These are phyloP conservation scores for Iselma pallidipennis DNA, from an alignment of 2,888 invertebrate species.

Conservation along the genomic window DNA sequence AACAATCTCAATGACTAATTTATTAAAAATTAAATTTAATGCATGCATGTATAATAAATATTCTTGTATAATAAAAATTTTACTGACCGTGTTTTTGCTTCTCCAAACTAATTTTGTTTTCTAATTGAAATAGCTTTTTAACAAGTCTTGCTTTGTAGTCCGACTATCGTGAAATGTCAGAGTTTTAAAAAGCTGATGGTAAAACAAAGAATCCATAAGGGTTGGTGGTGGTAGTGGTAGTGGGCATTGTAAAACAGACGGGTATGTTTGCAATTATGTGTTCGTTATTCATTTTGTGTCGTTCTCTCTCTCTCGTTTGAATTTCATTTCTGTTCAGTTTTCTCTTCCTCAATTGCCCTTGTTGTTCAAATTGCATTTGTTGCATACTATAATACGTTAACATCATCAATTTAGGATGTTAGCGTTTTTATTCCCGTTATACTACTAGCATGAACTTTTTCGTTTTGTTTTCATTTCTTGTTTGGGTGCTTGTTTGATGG, in stretches of 20 bases:
- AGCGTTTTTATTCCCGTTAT: background rate
- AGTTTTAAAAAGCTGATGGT: no score
- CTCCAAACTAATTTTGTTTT: no score
- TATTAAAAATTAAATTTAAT: no score
- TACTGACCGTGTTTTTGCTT: no score
- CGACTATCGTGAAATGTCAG: no score
- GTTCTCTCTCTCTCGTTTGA: background rate
- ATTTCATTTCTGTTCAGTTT: background rate
- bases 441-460: background rate
- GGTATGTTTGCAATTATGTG: conserved; percentile 27
- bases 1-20: no score
- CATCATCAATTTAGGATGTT: background rate
- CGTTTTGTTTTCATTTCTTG: background rate
- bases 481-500: no score
- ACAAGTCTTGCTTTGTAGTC: no score
- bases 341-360: background rate
- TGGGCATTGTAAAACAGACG: background rate
- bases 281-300: conserved; percentile 17
- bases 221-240: background rate
- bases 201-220: background rate
- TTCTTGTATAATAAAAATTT: no score
- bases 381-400: background rate
- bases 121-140: no score
- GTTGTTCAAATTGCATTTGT: background rate
- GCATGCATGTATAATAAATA: no score